Percentiles rank a stretch among this genome's conserved stretches.
Evolutionary conservation across 2,113 vertebrate species (phyloP).

Genomic region (Apteryx owenii): DNA sequence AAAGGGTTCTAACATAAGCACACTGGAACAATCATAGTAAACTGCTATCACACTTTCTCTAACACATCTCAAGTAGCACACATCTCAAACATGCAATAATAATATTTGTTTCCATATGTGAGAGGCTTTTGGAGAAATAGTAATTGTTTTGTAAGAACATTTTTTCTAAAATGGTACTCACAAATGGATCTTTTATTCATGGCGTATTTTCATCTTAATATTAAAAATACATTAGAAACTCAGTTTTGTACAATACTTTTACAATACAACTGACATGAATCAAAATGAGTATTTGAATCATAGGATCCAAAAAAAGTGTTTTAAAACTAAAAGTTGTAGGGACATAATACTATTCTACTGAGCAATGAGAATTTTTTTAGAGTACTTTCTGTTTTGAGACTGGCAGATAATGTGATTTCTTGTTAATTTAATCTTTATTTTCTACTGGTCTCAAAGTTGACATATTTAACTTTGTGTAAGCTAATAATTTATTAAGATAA

Average conservation of each 20-base stretch:
- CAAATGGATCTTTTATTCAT: background rate
- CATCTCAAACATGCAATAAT: background rate
- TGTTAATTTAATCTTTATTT: background rate
- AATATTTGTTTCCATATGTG: background rate
- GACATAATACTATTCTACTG: background rate
- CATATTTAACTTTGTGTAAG: background rate
- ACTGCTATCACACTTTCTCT: background rate
- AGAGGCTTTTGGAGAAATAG: background rate
- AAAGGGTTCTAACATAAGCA: background rate
- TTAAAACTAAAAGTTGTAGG: background rate
- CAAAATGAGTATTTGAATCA: background rate
- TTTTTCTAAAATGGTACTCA: background rate
- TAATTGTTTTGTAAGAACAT: background rate
- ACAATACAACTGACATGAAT: background rate
- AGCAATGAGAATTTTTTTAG: background rate
- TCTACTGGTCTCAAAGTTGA: background rate
- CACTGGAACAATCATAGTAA: background rate
- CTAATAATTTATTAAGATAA: background rate
- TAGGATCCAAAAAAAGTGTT: background rate
- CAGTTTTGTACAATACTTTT: background rate
- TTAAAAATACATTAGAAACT: background rate
- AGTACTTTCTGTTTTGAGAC: background rate
- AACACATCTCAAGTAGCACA: background rate
- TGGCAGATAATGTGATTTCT: background rate
- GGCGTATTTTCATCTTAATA: background rate